phyloP scores from a whole-genome alignment of 2,113 vertebrate species.

The Probosciger aterrimus region DNA sequence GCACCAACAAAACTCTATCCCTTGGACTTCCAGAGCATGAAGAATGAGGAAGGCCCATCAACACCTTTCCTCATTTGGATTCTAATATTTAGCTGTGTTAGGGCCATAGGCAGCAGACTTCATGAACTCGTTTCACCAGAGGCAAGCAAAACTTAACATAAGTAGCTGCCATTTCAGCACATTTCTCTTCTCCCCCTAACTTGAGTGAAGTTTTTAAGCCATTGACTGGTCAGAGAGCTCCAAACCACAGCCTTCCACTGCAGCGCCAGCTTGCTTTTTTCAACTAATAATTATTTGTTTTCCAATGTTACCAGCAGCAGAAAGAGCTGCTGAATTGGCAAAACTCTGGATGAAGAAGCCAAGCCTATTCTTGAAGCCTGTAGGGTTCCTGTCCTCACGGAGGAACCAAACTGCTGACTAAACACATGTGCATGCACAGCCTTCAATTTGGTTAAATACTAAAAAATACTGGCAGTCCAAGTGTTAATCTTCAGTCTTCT shows the following conservation, averaged over 20 bases:
- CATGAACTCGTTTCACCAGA: background rate
- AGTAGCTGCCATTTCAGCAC: slow-evolving; percentile 41
- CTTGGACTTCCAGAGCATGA: background rate
- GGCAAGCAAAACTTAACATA: background rate
- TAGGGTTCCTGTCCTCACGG: background rate
- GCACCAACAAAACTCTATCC: background rate
- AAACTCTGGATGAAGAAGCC: background rate
- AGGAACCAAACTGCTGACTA: background rate
- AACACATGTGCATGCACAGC: background rate
- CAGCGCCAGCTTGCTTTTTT: background rate
- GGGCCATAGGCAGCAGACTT: background rate
- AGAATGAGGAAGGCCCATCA: background rate
- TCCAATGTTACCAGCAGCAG: slow-evolving; percentile 10
- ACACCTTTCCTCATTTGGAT: background rate
- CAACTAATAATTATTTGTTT: slow-evolving; percentile 52
- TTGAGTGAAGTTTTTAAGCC: background rate
- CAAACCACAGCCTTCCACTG: slow-evolving; percentile 28
- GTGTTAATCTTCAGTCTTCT: background rate
- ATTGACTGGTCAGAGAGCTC: background rate
- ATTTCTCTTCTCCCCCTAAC: background rate
- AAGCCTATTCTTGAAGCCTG: background rate
- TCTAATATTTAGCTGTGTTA: background rate
- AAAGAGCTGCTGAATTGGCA: background rate
- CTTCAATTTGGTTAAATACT: background rate
- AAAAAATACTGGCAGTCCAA: background rate